Evolutionary conservation across 2,113 vertebrate genomes (phyloP).

Genomic region (Eudyptes chrysolophus): DNA sequence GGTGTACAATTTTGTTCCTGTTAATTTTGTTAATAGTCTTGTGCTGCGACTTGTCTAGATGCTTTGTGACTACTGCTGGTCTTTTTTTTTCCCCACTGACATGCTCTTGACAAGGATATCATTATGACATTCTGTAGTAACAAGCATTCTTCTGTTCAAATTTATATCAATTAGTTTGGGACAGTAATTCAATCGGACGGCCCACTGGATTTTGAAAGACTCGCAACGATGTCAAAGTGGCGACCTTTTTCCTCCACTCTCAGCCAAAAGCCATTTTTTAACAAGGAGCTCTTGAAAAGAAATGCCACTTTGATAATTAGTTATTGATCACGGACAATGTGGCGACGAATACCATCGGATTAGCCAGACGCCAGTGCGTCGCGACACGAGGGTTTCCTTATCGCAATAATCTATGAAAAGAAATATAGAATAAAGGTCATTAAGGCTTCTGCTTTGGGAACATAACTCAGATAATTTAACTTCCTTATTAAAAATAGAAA

Average conservation of each 20-base stretch:
- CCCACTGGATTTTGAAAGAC: conserved; percentile 89
- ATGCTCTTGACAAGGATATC: conserved; percentile 83
- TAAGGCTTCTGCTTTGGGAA: conserved; percentile 76
- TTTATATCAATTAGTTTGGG: conserved; percentile 93
- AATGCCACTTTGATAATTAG: conserved; percentile 97
- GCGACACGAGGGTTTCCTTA: conserved; percentile 82
- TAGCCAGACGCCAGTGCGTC: conserved; percentile 88
- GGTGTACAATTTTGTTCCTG: not conserved
- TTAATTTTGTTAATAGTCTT: conserved; percentile 28
- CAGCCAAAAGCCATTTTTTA: conserved; percentile 89
- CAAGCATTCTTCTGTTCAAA: conserved; percentile 94
- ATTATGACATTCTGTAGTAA: conserved; percentile 89
- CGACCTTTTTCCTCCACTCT: conserved; percentile 75
- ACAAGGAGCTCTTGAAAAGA: conserved; percentile 85
- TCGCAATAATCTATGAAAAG: conserved; percentile 76
- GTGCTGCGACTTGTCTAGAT: not conserved
- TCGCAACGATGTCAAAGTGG: conserved; percentile 83
- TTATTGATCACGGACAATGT: conserved; percentile 97
- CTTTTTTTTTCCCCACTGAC: conserved; percentile 65
- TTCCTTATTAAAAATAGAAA: conserved; percentile 62
- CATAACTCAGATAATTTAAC: conserved; percentile 72
- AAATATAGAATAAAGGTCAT: conserved; percentile 75
- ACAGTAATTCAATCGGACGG: conserved; percentile 91
- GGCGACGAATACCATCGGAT: conserved; percentile 82
- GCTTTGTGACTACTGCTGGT: conserved; percentile 58